Evolutionary conservation across 2,797 vertebrate genomes (phyloP).

Genomic region (Botia kubotai): DNA sequence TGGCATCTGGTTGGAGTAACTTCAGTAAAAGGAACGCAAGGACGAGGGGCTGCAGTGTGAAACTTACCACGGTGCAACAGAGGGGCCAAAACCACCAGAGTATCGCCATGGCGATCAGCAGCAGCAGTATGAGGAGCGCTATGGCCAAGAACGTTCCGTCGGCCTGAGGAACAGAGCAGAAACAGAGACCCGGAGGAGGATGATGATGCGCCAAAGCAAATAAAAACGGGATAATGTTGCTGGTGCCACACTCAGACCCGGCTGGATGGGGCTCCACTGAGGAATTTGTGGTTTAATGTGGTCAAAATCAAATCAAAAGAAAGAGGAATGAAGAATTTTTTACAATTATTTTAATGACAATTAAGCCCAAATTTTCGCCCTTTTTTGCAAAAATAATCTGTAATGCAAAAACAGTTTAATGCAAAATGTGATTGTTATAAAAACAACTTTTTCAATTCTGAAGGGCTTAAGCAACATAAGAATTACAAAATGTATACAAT

Average conservation of each 20-base stretch:
- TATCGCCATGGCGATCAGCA: conserved; percentile 85
- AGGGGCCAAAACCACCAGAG: conserved; percentile 99
- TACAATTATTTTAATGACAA: no score
- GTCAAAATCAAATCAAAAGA: no score
- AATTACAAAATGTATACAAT: no score
- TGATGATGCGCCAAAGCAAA: conserved; percentile 31
- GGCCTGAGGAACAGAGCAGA: conserved; percentile 76
- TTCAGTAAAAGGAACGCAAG: background rate
- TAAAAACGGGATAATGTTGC: conserved; percentile 14
- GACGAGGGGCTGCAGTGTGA: background rate
- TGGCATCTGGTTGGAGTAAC: background rate
- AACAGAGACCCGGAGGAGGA: conserved; percentile 27
- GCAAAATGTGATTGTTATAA: no score
- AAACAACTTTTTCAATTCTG: no score
- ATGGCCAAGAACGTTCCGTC: conserved; percentile 94
- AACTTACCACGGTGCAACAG: conserved; percentile 95
- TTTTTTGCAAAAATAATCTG: no score
- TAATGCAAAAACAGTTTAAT: no score
- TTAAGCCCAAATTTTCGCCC: no score
- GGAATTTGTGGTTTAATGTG: conserved; percentile 6
- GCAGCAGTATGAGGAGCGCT: conserved; percentile 89
- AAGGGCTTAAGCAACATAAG: no score
- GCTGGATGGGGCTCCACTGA: conserved; percentile 37
- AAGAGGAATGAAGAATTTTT: no score
- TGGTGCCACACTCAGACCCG: conserved; percentile 11